Evolutionary conservation across 2,113 vertebrate genomes (phyloP).

Genomic region (Mustela lutreola): DNA sequence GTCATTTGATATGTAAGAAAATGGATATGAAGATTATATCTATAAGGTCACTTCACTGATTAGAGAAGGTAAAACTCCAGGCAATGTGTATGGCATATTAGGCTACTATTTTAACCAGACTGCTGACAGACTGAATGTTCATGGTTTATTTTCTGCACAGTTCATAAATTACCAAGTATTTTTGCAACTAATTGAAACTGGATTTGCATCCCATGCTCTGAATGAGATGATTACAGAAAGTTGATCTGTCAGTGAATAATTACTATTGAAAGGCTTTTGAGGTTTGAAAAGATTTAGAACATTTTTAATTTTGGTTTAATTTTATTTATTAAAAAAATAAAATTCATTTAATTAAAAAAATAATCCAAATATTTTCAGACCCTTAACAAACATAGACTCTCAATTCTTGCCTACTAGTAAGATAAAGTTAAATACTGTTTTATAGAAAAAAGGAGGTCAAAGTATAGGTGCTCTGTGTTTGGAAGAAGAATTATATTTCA

Average conservation of each 20-base stretch:
- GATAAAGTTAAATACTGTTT: slow-evolving; percentile 45
- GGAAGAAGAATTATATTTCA: slow-evolving; percentile 43
- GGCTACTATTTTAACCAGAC: background rate
- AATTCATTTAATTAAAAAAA: background rate
- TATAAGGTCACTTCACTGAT: slow-evolving; percentile 22
- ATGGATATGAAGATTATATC: background rate
- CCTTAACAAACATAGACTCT: background rate
- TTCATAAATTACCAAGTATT: slow-evolving; percentile 71
- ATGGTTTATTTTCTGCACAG: slow-evolving; percentile 62
- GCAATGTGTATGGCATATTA: background rate
- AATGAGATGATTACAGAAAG: slow-evolving; percentile 68
- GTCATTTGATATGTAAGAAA: background rate
- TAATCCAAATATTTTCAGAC: slow-evolving; percentile 53
- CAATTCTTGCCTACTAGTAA: slow-evolving; percentile 19
- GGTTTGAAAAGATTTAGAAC: slow-evolving; percentile 65
- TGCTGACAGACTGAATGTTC: background rate
- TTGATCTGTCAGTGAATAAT: slow-evolving; percentile 66
- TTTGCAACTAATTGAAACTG: slow-evolving; percentile 40
- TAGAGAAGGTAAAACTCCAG: slow-evolving; percentile 4
- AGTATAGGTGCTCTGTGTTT: slow-evolving; percentile 27
- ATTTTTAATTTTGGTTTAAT: background rate
- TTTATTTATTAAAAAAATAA: too few relatives aligned
- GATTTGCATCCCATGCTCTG: slow-evolving; percentile 59
- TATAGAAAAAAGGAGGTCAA: slow-evolving; percentile 29
- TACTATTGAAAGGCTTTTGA: slow-evolving; percentile 66